Base-by-base conservation (phyloP, 2,888 invertebrate species). In the Agrotis segetum region DNA sequence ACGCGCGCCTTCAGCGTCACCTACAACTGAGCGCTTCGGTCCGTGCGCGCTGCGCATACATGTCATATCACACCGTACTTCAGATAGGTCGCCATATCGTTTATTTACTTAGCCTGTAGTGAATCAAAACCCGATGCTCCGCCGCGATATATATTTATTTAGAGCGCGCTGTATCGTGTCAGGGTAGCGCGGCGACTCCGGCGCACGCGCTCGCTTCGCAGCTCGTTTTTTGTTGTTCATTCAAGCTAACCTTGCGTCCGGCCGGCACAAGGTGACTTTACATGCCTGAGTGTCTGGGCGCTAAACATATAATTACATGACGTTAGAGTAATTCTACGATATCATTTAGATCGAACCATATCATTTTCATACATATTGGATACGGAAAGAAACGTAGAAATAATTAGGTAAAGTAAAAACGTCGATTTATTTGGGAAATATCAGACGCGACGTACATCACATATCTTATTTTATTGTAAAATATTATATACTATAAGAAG, bases 241-340 rank as follows among this genome's bases (percentile, higher is more conserved):
- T 95, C 92, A 93, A 93, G 87, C 87, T 94, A 94, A 95, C 96
- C 96, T 96, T 96, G 95, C 89, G 88, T 89, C 77, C 85, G 85
- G 79, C 91, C 90, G 91, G 79, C 87, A 91, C 95, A 96, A 96
- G 96, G 96, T 96, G 96, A 96, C 96, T 95, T 95, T 94, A 93
- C 91, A 92, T 92, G 94, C 93, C 94, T 93, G 94, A 89, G 90
- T 92, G 94, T 94, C 94, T 94, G 95, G 91, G 89, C 94, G 93
- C 92, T 93, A 93, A 94, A 93, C 93, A 89, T 95, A 91, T 94
- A 94, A 95, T 95, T 95, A 95, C 92, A 91, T 92, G 92, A 92
- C 91, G 92, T 92, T 91, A 91, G 90, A 92, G 88, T 92, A 91
- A 90, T 91, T 92, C 91, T 88, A 91, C 89, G 87, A 92, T 93